Base-by-base conservation (phyloP, 2,797 vertebrate species). In the Simalia tracyae region DNA sequence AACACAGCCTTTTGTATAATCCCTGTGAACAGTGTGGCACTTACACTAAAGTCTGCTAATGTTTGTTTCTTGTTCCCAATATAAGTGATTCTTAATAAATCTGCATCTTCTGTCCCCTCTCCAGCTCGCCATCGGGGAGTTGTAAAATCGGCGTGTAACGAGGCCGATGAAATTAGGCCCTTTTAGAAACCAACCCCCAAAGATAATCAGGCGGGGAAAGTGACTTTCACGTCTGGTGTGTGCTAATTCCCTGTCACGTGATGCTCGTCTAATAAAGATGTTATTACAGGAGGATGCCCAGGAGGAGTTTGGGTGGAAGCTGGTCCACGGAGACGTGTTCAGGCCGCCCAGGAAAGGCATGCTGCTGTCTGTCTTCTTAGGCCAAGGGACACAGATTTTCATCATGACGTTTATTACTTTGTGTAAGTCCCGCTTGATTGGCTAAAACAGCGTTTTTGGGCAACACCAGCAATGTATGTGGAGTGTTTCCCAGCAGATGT, bases 361-460 rank as follows among this genome's bases (percentile, higher is more conserved):
- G 98, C 91, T 99, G 93, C 97, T 99, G 10, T 99, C 98, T 28
- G 98, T 99, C 92, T 98, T 99, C 95, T 96, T 99, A 3, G 98
- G 98, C 89, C 98, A 99, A 97, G 98, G 99, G 96, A 98, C 98
- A 0, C 98, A 99, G 95, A 98, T 99, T 97, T 99, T 98, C 96
- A 99, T 99, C 95, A 99, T 99, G 98, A 98, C 98, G 0, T 98
- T 99, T 96, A 98, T 98, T 97, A 99, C 98, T 9, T 98, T 99
- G 76, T 98, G 99, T 99, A 97, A 99, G 97, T 97, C 95, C 36
- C 50, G 68, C 60, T 42, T 1, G 24, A n/a, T 24, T 24, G 63
- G 87, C 59, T 90, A 59, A 90, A 17, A 19, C 31, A 19, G 46
- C 63, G 2, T 3, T 4, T 28, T 85, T 6, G 84, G 46, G 61